phyloP scores from a whole-genome alignment of 1,140 invertebrate genomes.

The Philotrypesis tridentata region DNA sequence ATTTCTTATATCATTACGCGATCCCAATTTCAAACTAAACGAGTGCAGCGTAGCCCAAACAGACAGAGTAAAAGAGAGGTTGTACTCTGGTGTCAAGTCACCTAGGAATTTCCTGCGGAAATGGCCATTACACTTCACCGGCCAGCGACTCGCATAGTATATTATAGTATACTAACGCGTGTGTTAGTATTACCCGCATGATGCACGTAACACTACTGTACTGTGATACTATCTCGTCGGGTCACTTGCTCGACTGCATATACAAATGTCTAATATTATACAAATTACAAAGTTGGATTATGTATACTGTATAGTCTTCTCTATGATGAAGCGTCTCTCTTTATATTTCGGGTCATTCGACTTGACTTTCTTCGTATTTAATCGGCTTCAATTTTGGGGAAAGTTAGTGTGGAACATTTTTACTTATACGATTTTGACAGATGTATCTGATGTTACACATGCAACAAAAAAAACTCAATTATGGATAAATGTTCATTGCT shows the following conservation, averaged over 20 bases:
- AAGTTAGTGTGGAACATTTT: background rate
- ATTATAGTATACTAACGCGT: background rate
- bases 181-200: background rate
- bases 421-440: background rate
- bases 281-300: background rate
- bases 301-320: background rate
- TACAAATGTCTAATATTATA: background rate
- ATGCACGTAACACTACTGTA: background rate
- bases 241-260: background rate
- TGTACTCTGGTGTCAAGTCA: background rate
- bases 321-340: background rate
- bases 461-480: too few species aligned
- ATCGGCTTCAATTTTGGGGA: background rate
- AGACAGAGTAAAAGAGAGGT: background rate
- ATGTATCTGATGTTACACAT: too few species aligned
- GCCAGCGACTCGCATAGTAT: slow-evolving; percentile 8
- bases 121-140: slow-evolving; percentile 26
- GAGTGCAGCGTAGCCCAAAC: background rate
- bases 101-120: slow-evolving; percentile 38
- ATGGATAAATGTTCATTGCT: too few species aligned
- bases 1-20: background rate
- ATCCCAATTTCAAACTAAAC: background rate
- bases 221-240: background rate
- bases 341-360: background rate
- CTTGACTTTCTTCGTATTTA: background rate